phyloP scores from a whole-genome alignment of 2,797 vertebrate species.

The Vespertilio murinus region DNA sequence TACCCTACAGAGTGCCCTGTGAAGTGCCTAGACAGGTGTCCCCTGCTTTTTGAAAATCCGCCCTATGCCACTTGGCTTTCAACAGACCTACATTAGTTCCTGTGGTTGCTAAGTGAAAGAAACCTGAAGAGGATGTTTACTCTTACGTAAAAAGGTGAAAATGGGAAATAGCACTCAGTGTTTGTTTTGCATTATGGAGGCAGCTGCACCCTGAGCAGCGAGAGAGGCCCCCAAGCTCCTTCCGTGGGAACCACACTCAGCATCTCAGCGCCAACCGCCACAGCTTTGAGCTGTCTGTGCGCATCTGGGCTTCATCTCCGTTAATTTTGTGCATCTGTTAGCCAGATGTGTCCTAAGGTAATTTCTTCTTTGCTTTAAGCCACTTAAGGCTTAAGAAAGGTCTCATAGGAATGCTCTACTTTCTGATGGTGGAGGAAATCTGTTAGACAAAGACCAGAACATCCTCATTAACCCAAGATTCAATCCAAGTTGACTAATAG shows the following conservation, averaged over 20 bases:
- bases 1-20: neutral
- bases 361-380: neutral
- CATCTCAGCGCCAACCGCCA: neutral
- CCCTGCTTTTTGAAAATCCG: rapidly evolving
- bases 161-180: neutral
- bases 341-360: neutral
- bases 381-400: neutral
- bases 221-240: neutral
- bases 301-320: neutral
- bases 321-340: neutral
- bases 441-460: neutral
- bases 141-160: neutral
- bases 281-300: neutral
- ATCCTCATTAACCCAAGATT: neutral
- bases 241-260: neutral
- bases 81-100: neutral
- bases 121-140: neutral
- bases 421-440: neutral
- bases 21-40: neutral
- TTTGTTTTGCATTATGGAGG: neutral
- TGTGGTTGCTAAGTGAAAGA: neutral
- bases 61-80: neutral
- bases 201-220: neutral
- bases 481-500: neutral
- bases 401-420: neutral